A percentile compares a stretch with the other conserved stretches of the same genome.
Evolutionary conservation across 2,797 vertebrate genomes (phyloP).

Genomic region (Clarias fuscus): DNA sequence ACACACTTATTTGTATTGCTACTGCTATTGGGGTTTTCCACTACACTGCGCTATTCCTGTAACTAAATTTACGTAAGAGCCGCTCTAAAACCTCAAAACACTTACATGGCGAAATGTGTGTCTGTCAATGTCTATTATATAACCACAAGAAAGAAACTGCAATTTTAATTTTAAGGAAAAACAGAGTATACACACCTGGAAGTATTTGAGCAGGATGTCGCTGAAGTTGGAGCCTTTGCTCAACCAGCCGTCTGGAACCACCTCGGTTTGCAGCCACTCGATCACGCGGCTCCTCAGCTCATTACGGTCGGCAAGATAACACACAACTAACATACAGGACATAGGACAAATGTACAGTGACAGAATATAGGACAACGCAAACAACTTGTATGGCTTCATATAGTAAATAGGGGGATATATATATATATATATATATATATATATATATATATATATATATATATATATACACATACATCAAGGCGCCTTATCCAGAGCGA

Average conservation of each 20-base stretch:
- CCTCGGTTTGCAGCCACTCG: constrained; percentile 83
- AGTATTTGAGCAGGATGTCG: constrained; percentile 77
- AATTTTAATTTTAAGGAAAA: not conserved
- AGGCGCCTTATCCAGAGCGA: no score
- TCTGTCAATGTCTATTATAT: not conserved
- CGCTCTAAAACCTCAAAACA: not conserved
- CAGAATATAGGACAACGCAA: not conserved
- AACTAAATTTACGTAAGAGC: not conserved
- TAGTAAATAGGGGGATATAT: no score
- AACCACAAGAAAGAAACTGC: not conserved
- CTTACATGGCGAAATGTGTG: not conserved
- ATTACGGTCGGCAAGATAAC: constrained; percentile 83
- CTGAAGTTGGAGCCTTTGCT: constrained; percentile 86
- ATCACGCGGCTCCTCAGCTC: constrained; percentile 81
- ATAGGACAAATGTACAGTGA: not conserved
- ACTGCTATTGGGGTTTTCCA: not conserved
- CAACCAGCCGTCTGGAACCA: constrained; percentile 84
- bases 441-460: no score
- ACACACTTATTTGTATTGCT: not conserved
- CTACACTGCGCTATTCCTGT: not conserved
- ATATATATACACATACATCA: no score
- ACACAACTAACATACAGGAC: constrained; percentile 73
- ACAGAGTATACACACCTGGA: constrained; percentile 43
- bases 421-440: no score
- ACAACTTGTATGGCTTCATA: no score